Percentiles rank a stretch among this genome's conserved stretches.
Conservation (phyloP, 2,797 vertebrate species). For the Petrocephalus sullivani region DNA sequence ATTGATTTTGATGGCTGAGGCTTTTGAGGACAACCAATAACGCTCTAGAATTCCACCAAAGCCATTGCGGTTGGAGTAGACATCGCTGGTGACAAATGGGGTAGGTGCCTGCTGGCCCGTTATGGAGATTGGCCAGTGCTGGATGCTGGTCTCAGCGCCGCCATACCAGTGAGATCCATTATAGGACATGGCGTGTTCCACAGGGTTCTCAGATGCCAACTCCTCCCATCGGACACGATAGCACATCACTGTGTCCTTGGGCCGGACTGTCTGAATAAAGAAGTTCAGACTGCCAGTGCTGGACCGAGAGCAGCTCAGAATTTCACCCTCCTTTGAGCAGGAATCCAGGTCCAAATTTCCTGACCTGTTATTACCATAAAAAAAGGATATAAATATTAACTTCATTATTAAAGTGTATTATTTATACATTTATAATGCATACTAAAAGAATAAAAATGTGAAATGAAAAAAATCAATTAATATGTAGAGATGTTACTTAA, state of each 20-base stretch:
- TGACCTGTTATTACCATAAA: constrained; percentile 52
- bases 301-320: constrained; percentile 74
- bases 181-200: constrained; percentile 92
- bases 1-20: constrained; percentile 84
- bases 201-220: constrained; percentile 65
- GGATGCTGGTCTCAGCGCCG: constrained; percentile 83
- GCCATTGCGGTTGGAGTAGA: constrained; percentile 75
- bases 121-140: constrained; percentile 90
- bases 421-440: background rate
- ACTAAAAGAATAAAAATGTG: background rate
- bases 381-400: background rate
- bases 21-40: constrained; percentile 94
- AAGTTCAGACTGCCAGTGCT: constrained; percentile 77
- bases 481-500: background rate
- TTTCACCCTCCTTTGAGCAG: constrained; percentile 78
- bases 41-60: constrained; percentile 90
- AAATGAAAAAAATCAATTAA: background rate
- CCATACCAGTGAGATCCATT: constrained; percentile 91
- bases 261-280: constrained; percentile 88
- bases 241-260: constrained; percentile 89
- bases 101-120: constrained; percentile 78
- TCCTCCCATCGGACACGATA: constrained; percentile 97
- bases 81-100: constrained; percentile 88
- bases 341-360: constrained; percentile 86
- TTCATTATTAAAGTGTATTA: background rate